phyloP scores from a whole-genome alignment of 23 tunicate species.

The Ciona savignyi region DNA sequence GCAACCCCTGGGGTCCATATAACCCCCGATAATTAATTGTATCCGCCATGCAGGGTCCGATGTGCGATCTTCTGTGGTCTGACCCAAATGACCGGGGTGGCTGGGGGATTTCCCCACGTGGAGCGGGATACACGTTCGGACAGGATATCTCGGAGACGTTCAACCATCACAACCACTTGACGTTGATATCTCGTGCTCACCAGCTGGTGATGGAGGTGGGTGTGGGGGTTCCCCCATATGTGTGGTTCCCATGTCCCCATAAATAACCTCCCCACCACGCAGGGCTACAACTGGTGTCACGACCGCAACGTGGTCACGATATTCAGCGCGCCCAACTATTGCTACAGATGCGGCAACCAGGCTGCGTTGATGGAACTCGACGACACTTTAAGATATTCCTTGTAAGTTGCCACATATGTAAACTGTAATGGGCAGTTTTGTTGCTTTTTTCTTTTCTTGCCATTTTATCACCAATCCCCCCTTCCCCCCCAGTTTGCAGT shows the following conservation, averaged over 20 bases:
- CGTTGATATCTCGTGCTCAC: constrained; percentile 88
- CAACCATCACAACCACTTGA: constrained; percentile 85
- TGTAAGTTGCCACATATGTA: constrained; percentile 39
- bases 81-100: constrained; percentile 98
- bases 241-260: too few relatives aligned
- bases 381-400: constrained; percentile 89
- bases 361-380: constrained; percentile 96
- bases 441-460: neutral
- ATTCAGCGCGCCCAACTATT: constrained; percentile 94
- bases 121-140: constrained; percentile 97
- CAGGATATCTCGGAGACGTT: constrained; percentile 96
- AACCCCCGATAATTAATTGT: too few relatives aligned
- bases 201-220: constrained; percentile 93
- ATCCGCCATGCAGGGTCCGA: too few relatives aligned
- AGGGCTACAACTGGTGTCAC: constrained; percentile 96
- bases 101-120: constrained; percentile 99
- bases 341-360: constrained; percentile 97
- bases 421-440: too few relatives aligned
- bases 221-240: too few relatives aligned
- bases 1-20: too few relatives aligned
- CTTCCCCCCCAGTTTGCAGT: constrained; percentile 76
- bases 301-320: constrained; percentile 96
- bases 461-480: neutral
- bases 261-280: too few relatives aligned
- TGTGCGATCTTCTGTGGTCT: constrained; percentile 98